Conservation (phyloP, 2,888 invertebrate genomes). For the Stenodera caucasica region DNA sequence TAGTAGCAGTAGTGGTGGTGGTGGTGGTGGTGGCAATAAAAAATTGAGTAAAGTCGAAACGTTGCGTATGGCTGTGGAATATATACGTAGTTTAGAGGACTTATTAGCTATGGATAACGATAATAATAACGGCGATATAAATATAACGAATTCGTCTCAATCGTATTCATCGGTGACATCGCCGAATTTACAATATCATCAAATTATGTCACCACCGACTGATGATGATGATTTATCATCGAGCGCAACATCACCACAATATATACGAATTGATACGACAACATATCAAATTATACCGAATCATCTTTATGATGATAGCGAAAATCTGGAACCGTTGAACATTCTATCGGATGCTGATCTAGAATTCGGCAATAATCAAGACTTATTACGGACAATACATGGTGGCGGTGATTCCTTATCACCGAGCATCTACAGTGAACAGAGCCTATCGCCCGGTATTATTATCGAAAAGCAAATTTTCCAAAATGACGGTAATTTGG, state of each 20-base stretch:
- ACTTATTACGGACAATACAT: constrained; percentile 52
- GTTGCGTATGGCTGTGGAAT: constrained; percentile 86
- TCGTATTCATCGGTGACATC: background rate
- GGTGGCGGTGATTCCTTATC: constrained; percentile 48
- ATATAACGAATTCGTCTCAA: constrained; percentile 26
- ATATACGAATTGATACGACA: constrained; percentile 62
- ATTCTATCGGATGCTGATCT: constrained; percentile 58
- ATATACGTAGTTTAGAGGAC: constrained; percentile 79
- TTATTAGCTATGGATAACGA: constrained; percentile 66
- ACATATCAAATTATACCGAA: constrained; percentile 66
- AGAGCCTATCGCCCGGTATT: constrained; percentile 52
- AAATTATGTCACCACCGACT: constrained; percentile 56
- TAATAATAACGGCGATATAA: constrained; percentile 52
- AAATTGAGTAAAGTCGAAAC: constrained; percentile 89
- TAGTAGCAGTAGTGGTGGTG: too few species aligned
- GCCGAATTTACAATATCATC: constrained; percentile 16
- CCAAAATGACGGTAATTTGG: constrained; percentile 35
- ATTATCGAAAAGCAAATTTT: constrained; percentile 38
- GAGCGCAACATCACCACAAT: constrained; percentile 62
- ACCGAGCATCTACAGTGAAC: constrained; percentile 53
- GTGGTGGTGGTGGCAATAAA: constrained; percentile 71
- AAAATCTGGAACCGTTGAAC: constrained; percentile 55
- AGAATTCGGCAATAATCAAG: constrained; percentile 59
- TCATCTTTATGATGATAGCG: constrained; percentile 65
- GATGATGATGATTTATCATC: constrained; percentile 57